A percentile compares a stretch with the other conserved stretches of the same genome.
phyloP scores from a whole-genome alignment of 2,113 vertebrate genomes.

The Vimba vimba region DNA sequence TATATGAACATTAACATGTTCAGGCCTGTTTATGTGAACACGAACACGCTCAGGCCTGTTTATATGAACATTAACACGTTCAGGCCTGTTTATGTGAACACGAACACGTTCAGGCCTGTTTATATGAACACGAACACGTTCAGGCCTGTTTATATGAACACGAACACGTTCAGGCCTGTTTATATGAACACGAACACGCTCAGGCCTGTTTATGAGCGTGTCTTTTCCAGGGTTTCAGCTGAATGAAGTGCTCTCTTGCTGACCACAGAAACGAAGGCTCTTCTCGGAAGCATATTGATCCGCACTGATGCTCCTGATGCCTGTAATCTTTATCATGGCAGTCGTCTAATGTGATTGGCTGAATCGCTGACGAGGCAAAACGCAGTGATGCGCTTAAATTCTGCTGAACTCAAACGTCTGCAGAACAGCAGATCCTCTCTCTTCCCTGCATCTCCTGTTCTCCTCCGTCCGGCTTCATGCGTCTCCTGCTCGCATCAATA shows the following conservation, averaged over 20 bases:
- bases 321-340: not conserved
- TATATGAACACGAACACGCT: too few relatives aligned
- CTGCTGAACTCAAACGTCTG: not conserved
- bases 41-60: too few relatives aligned
- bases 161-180: too few relatives aligned
- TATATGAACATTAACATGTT: too few relatives aligned
- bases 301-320: not conserved
- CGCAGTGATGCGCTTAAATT: not conserved
- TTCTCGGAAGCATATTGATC: not conserved
- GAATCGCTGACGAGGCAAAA: not conserved
- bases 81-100: too few relatives aligned
- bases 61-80: too few relatives aligned
- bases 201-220: too few relatives aligned
- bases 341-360: not conserved
- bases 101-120: too few relatives aligned
- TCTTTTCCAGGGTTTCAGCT: too few relatives aligned
- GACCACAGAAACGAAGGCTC: not conserved
- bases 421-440: not conserved
- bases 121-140: too few relatives aligned
- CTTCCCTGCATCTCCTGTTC: constrained; percentile 7
- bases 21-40: too few relatives aligned
- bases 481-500: constrained; percentile 41
- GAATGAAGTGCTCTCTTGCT: not conserved
- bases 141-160: too few relatives aligned
- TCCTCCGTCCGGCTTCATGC: constrained; percentile 1